Evolutionary conservation across 1,140 invertebrate genomes (phyloP).

Genomic region (Phenacoccus solenopsis): DNA sequence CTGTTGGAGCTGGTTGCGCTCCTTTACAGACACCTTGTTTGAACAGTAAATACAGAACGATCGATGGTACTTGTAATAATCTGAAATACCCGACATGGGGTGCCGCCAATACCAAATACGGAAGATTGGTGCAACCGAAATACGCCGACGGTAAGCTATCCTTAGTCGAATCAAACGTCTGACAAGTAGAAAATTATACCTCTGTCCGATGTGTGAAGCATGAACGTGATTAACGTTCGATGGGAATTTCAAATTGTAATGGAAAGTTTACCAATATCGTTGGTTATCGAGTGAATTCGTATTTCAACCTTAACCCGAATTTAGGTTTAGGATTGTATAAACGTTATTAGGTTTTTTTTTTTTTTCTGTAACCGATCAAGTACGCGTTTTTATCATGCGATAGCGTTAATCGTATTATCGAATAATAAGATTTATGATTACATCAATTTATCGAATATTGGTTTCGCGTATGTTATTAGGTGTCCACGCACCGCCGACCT

Average conservation of each 20-base stretch:
- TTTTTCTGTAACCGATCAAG: too few species aligned
- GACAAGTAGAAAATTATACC: too few species aligned
- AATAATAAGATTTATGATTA: neutral
- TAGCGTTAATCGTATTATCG: neutral
- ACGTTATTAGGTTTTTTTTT: too few species aligned
- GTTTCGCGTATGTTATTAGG: constrained; percentile 37
- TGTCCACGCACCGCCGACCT: constrained; percentile 46
- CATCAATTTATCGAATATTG: too few species aligned
- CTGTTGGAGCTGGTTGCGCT: constrained; percentile 15
- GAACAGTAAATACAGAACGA: constrained; percentile 49
- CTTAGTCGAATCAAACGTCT: too few species aligned
- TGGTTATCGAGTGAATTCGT: too few species aligned
- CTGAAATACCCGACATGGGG: constrained; percentile 55
- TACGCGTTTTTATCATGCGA: too few species aligned
- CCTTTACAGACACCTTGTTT: constrained; percentile 35
- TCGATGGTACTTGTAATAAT: constrained; percentile 81
- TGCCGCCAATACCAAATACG: constrained; percentile 56
- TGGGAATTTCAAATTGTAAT: too few species aligned
- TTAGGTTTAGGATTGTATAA: neutral
- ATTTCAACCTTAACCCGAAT: neutral
- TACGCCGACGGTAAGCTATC: constrained; percentile 72
- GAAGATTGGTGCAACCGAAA: constrained; percentile 61
- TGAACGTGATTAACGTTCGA: too few species aligned
- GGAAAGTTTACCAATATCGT: too few species aligned
- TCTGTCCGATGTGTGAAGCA: too few species aligned